Base-by-base conservation (phyloP, 2,888 invertebrate species). In the Phalera bucephala region DNA sequence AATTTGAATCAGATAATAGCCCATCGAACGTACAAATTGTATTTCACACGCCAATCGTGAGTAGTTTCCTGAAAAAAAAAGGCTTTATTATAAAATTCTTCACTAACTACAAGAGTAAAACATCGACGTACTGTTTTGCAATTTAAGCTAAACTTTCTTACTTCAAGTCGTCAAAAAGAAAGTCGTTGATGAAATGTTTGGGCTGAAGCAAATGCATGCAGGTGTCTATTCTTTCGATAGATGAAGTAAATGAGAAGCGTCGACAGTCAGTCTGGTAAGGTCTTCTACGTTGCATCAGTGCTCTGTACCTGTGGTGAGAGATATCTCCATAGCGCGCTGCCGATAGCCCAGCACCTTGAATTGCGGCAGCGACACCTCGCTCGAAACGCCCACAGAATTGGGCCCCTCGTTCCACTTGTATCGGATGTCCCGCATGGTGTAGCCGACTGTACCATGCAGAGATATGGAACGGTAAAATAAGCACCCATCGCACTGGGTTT, bases 1-100 rank as follows among this genome's bases (percentile, higher is more conserved):
- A 91, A 98, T 98, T 92, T 98, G 98, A 91, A 98, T 98, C 85
- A 98, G 93, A 92, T 98, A 98, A 93, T 98, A 98, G 79, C 98
- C 98, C 97, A 98, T 97, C 72, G 97, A 97, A 61, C 98, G 94
- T 66, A 97, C 97, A 90, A 98, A 97, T 90, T 97, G 97, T 83
- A 98, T 97, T 91, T 97, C 97, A 89, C 97, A 97, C 66, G 96
- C 96, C 92, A 98, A 91, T 67, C 98, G 94, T 64, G 97, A 97
- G 91, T 98, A 98, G 91, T 97, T 97, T 92, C 98, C 98, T 96
- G 92, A 31, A 71, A 70, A 51, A 54, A 54, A 31, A 3, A 17
- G 5, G 5, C 9, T 2, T 25, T 1, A 3, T 12, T 8, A 13
- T 12, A 12, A 12, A 8, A 3, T 12, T 12, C 2, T 7, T 23